phyloP scores from a whole-genome alignment of 2,888 invertebrate species.

The Synergus itoensis region DNA sequence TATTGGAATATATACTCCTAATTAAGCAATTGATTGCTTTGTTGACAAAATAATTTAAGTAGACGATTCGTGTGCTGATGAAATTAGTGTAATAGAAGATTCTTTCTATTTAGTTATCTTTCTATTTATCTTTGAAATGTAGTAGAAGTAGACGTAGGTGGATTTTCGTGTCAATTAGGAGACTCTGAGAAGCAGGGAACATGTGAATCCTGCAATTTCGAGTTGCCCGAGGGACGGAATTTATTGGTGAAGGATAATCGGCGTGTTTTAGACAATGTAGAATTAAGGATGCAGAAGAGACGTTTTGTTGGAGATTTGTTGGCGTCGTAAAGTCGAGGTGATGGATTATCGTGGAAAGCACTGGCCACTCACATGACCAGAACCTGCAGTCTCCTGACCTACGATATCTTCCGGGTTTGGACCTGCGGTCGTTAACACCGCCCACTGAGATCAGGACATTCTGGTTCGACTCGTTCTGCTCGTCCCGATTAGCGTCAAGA shows the following conservation, averaged over 20 bases:
- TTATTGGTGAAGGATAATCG: constrained; percentile 4
- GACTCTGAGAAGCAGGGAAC: not conserved
- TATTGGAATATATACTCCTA: not conserved
- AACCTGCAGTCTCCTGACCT: constrained; percentile 64
- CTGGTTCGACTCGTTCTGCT: constrained; percentile 59
- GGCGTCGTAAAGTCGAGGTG: constrained; percentile 39
- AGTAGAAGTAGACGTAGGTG: too few species aligned
- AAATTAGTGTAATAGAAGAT: not conserved
- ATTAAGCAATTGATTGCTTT: not conserved
- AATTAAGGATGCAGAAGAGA: constrained; percentile 33
- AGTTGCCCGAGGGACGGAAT: not conserved
- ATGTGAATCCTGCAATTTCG: not conserved
- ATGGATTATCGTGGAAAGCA: constrained; percentile 49
- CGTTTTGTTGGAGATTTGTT: constrained; percentile 18
- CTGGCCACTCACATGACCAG: constrained; percentile 49
- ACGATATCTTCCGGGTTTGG: constrained; percentile 62
- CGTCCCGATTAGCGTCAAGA: constrained; percentile 49
- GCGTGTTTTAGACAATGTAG: constrained; percentile 34
- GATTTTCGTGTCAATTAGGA: not conserved
- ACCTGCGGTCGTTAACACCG: constrained; percentile 64
- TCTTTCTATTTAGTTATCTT: too few species aligned
- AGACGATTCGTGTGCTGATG: not conserved
- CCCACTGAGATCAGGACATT: constrained; percentile 58
- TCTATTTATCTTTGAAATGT: too few species aligned
- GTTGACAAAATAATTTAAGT: not conserved